These are phyloP conservation scores for Asteroscopus sphinx DNA, from an alignment of 2,888 invertebrate genomes.

Conservation along the genomic window DNA sequence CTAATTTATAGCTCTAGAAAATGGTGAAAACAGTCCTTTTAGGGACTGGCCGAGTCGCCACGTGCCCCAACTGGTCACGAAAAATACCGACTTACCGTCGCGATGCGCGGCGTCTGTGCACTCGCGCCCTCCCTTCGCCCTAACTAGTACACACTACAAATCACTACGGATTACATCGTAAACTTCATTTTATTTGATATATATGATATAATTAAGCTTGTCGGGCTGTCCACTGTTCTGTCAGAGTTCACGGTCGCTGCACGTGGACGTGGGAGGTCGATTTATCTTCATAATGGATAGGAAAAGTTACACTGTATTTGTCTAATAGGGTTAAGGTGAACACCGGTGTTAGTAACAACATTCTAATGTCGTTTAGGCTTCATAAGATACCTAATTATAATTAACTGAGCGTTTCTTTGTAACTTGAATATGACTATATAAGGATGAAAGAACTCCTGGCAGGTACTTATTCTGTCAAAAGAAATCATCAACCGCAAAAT, in stretches of 20 bases:
- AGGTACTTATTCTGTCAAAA: conserved; percentile 46
- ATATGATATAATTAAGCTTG: conserved; percentile 62
- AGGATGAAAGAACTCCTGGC: conserved; percentile 23
- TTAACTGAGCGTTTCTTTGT: conserved; percentile 12
- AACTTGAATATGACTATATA: conserved; percentile 9
- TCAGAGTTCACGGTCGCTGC: conserved; percentile 58
- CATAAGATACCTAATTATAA: conserved; percentile 10
- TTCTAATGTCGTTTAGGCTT: conserved; percentile 23
- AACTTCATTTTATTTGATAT: conserved; percentile 59
- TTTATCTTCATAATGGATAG: conserved; percentile 39
- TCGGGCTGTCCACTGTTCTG: conserved; percentile 44
- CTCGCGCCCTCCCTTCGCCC: conserved; percentile 26
- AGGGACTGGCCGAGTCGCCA: conserved; percentile 36
- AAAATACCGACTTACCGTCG: conserved; percentile 47
- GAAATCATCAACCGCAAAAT: conserved; percentile 50
- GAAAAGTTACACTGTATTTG: conserved; percentile 31
- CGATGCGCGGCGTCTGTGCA: conserved; percentile 57
- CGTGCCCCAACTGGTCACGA: conserved; percentile 53
- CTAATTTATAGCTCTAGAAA: conserved; percentile 24
- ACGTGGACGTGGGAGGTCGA: conserved; percentile 64
- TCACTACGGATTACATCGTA: conserved; percentile 52
- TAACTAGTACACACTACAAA: conserved; percentile 46
- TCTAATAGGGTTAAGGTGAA: conserved; percentile 33
- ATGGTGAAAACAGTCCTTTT: conserved; percentile 49
- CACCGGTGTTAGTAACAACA: conserved; percentile 5